phyloP scores from a whole-genome alignment of 1,140 invertebrate genomes.

The Coboldia fuscipes region DNA sequence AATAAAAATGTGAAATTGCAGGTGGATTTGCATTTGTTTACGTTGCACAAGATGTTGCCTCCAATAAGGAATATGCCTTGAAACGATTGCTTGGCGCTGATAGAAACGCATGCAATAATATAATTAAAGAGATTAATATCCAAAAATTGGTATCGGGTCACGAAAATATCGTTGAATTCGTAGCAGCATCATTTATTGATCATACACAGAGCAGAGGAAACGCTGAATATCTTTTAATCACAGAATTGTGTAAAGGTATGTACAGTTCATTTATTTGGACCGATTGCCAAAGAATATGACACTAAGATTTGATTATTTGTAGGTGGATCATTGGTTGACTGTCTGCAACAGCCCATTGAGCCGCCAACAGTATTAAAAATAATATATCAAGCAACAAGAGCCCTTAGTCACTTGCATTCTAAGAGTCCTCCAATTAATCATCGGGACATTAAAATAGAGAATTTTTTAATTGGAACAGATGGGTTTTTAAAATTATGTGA shows the following conservation, averaged over 20 bases:
- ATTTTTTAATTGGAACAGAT: constrained; percentile 44
- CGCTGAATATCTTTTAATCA: constrained; percentile 46
- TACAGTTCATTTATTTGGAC: not conserved
- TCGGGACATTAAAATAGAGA: constrained; percentile 47
- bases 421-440: constrained; percentile 78
- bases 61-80: constrained; percentile 76
- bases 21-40: constrained; percentile 91
- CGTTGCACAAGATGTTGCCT: constrained; percentile 69
- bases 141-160: constrained; percentile 56
- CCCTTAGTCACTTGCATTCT: constrained; percentile 83
- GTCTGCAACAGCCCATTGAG: constrained; percentile 47
- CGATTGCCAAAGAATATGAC: constrained; percentile 10
- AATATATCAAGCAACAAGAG: constrained; percentile 77
- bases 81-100: constrained; percentile 63
- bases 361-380: constrained; percentile 62
- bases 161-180: constrained; percentile 59
- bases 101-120: constrained; percentile 51
- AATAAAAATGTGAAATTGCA: constrained; percentile 29
- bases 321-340: constrained; percentile 63
- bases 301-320: constrained; percentile 8
- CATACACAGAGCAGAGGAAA: constrained; percentile 45
- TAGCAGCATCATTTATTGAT: constrained; percentile 50
- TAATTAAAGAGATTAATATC: constrained; percentile 58
- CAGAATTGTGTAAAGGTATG: constrained; percentile 41
- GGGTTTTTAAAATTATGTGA: constrained; percentile 92